Evolutionary conservation across 2,888 invertebrate genomes (phyloP), one percentile per base, ranked within the genome.

Genomic region (Calliopum simillimum): DNA sequence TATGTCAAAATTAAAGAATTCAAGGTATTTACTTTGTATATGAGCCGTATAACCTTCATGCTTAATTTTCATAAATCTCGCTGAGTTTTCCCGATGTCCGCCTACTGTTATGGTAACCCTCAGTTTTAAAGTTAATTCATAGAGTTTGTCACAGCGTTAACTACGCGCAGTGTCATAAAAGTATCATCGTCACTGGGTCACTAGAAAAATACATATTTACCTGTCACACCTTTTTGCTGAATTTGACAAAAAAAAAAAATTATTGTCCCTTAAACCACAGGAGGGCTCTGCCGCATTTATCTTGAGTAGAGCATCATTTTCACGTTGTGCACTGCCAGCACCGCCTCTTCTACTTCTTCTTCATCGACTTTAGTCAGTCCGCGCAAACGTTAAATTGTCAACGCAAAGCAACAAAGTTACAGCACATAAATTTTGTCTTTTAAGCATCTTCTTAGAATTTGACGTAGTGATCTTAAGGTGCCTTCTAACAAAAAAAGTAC

Each of bases 191-290:
- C 33, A 33, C 33, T 19, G 43, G 59, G 43, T 59, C 59, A 59
- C 41, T 59, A 59, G 43, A 59, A 59, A 16, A 33, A 59, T 33
- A n/a, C n/a, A n/a, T n/a, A n/a, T 59, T 59, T 59, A 43, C 25
- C 43, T 59, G 59, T 59, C 43, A 59, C 59, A 59, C 59, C 59
- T 59, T 53, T 33, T 59, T 33, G 41, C 59, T 59, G 33, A 59
- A 59, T 43, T 43, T 59, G 8, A 33, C 33, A 5, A 5, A 2
- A 33, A 0, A 33, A 33, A 33, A 19, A 59, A 19, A 43, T 16
- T 19, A 41, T 59, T 59, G 59, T 59, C 41, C n/a, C 13, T 33
- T 33, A 33, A 41, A 59, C 59, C 43, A 19, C 59, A 59, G 33
- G 59, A 16, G 59, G 59, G 12, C 59, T 2, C 2, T 3, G 11